Evolutionary conservation across 1,140 invertebrate genomes (phyloP).

Genomic region (Lasioglossum albipes): DNA sequence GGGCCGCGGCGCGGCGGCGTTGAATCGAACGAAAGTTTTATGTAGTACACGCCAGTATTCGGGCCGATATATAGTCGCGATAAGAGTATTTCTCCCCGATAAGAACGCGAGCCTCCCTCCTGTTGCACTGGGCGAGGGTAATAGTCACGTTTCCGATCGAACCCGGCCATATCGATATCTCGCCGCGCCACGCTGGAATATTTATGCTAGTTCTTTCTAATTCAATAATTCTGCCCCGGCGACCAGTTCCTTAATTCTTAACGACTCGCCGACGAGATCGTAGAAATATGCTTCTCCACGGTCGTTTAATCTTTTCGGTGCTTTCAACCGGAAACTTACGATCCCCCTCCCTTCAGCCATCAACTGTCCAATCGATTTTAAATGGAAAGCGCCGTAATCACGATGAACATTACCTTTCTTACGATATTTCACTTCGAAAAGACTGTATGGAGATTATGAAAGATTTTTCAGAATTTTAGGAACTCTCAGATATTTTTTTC

Average conservation of each 20-base stretch:
- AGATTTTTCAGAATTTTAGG: too few relatives aligned
- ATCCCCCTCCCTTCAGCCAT: too few relatives aligned
- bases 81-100: conserved; percentile 59
- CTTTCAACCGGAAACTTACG: too few relatives aligned
- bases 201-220: conserved; percentile 20
- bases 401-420: too few relatives aligned
- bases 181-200: conserved; percentile 1
- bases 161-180: conserved; percentile 27
- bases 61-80: conserved; percentile 54
- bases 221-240: conserved; percentile 23
- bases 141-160: conserved; percentile 14
- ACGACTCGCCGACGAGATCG: background rate
- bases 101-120: conserved; percentile 35
- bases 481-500: too few relatives aligned
- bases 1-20: conserved; percentile 33
- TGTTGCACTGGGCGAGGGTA: conserved; percentile 17
- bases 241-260: background rate
- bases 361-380: too few relatives aligned
- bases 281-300: background rate
- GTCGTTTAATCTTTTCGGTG: background rate
- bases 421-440: too few relatives aligned
- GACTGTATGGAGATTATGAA: too few relatives aligned
- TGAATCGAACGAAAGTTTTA: conserved; percentile 58
- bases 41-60: conserved; percentile 50
- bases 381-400: too few relatives aligned